Evolutionary conservation across 2,888 invertebrate genomes (phyloP).

Genomic region (Hypercompe scribonia): DNA sequence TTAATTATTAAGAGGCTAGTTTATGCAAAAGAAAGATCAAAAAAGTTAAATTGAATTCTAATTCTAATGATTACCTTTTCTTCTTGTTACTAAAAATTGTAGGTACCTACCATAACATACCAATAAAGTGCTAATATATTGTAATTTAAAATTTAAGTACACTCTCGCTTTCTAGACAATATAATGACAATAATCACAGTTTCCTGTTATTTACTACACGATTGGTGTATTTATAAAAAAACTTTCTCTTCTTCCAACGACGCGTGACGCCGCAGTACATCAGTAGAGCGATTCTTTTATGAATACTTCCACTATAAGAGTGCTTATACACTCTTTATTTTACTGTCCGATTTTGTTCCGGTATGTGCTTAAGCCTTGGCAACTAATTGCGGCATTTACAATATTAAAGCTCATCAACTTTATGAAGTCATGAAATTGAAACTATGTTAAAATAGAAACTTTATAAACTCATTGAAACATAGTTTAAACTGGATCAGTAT

Average conservation of each 20-base stretch:
- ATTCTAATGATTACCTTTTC: neutral
- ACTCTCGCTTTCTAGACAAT: constrained; percentile 13
- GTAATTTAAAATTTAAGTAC: neutral
- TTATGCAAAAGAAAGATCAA: neutral
- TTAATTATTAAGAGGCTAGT: neutral
- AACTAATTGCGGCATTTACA: neutral
- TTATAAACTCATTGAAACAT: no score
- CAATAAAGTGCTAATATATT: neutral
- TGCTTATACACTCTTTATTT: neutral
- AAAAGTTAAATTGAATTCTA: neutral
- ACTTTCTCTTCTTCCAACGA: constrained; percentile 36
- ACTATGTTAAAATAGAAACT: no score
- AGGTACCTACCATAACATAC: neutral
- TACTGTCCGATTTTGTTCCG: neutral
- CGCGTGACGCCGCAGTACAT: constrained; percentile 7
- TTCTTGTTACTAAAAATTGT: neutral
- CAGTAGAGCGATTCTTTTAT: constrained; percentile 39
- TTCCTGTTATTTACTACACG: constrained; percentile 15
- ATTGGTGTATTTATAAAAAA: constrained; percentile 10
- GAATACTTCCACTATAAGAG: constrained; percentile 36
- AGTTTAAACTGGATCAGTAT: no score
- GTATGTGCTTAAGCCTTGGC: no score
- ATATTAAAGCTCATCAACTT: no score
- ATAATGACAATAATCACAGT: constrained; percentile 9
- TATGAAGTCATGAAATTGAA: neutral